Evolutionary conservation across 2,888 invertebrate genomes (phyloP).

Genomic region (Hedya salicella): DNA sequence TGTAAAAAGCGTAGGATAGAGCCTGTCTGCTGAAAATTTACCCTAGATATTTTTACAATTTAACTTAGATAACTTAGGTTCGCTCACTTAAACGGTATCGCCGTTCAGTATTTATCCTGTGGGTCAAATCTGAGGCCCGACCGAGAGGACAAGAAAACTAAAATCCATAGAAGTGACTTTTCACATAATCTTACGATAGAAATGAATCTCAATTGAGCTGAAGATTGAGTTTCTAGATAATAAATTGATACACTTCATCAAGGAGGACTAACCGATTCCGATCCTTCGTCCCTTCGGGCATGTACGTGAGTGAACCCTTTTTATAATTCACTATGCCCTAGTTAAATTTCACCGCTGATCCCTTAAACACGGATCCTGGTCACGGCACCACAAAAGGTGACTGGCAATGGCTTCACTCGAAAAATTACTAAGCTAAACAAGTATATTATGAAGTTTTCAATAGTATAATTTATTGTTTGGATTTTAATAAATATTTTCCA

Average conservation of each 20-base stretch:
- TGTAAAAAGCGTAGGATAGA: constrained; percentile 32
- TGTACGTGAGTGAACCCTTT: background rate
- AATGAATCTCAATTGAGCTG: no score
- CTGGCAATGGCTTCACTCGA: background rate
- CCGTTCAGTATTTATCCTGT: no score
- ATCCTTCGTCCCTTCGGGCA: background rate
- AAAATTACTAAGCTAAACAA: background rate
- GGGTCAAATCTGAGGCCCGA: no score
- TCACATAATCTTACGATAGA: no score
- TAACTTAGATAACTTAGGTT: no score
- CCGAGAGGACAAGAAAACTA: no score
- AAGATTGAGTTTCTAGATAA: no score
- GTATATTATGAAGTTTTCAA: no score
- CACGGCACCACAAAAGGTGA: background rate
- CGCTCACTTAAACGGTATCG: no score
- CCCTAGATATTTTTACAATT: constrained; percentile 15
- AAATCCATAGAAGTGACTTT: no score
- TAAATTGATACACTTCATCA: no score
- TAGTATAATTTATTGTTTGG: background rate
- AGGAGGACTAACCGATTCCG: background rate
- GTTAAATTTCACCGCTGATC: background rate
- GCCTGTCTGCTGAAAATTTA: background rate
- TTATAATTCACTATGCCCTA: constrained; percentile 1
- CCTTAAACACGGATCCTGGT: background rate
- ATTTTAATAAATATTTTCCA: background rate